Conservation (phyloP, 2,797 vertebrate species). For the Nasua narica region DNA sequence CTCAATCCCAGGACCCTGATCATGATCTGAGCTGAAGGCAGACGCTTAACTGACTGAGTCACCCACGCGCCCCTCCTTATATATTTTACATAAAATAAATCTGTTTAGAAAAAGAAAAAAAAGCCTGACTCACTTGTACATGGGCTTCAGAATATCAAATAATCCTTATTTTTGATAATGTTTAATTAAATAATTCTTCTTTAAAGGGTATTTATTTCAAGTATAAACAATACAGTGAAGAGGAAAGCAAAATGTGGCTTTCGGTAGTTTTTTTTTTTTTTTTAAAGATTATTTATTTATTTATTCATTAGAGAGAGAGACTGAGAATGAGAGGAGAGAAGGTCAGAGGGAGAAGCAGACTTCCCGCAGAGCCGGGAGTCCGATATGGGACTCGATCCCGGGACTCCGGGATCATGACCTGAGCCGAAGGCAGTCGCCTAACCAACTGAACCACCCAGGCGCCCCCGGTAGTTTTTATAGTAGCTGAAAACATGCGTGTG, state of each 20-base stretch:
- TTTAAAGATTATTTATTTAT: too few relatives aligned
- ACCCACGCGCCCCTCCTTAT: not conserved
- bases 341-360: too few relatives aligned
- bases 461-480: too few relatives aligned
- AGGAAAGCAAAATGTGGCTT: not conserved
- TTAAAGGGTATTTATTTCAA: not conserved
- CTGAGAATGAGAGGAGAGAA: too few relatives aligned
- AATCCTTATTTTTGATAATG: not conserved
- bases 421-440: too few relatives aligned
- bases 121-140: not conserved
- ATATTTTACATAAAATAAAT: slow-evolving; percentile 17
- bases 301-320: too few relatives aligned
- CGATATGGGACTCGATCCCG: too few relatives aligned
- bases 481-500: not conserved
- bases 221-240: not conserved
- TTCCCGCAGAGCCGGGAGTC: too few relatives aligned
- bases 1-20: not conserved
- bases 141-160: not conserved
- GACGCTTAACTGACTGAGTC: not conserved
- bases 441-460: too few relatives aligned
- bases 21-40: not conserved
- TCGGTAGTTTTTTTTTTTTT: not conserved
- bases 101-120: not conserved
- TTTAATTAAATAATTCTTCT: not conserved
- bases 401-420: too few relatives aligned